Evolutionary conservation across 2,888 invertebrate species (phyloP).

Genomic region (Drosophila kanekoi): DNA sequence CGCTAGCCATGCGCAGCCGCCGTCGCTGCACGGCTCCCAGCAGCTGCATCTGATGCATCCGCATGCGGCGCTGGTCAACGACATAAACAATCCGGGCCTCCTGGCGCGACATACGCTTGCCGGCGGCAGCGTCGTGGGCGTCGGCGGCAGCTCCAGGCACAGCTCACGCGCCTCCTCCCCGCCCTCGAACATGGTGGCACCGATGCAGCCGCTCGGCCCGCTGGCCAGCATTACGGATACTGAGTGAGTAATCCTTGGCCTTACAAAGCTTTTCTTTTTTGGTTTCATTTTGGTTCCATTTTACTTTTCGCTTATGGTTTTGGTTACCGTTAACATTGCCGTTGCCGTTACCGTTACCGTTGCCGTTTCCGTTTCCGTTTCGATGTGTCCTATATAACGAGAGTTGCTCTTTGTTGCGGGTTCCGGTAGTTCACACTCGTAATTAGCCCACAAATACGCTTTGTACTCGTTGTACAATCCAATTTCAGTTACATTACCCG

Average conservation of each 20-base stretch:
- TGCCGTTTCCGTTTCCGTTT: conserved; percentile 3
- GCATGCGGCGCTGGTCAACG: conserved; percentile 83
- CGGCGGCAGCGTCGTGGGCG: conserved; percentile 59
- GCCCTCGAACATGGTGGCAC: conserved; percentile 86
- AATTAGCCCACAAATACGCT: conserved; percentile 41
- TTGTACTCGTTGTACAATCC: conserved; percentile 41
- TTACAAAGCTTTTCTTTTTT: not conserved
- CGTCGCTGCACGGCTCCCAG: conserved; percentile 75
- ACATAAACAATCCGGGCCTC: conserved; percentile 86
- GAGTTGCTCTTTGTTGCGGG: conserved; percentile 20
- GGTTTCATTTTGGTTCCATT: not conserved
- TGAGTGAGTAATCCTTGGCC: conserved; percentile 86
- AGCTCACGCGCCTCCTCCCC: conserved; percentile 84
- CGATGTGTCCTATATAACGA: conserved; percentile 30
- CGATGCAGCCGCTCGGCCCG: conserved; percentile 87
- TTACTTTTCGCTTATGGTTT: conserved; percentile 6
- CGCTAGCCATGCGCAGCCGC: conserved; percentile 61
- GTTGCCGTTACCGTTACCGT: conserved; percentile 1
- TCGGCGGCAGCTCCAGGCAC: conserved; percentile 78
- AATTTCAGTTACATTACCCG: conserved; percentile 29
- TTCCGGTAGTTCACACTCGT: conserved; percentile 19
- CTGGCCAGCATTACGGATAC: conserved; percentile 88
- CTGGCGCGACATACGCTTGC: conserved; percentile 79
- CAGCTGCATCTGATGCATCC: conserved; percentile 69
- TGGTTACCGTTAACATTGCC: not conserved